Evolutionary conservation across 2,113 vertebrate genomes (phyloP).

Genomic region (Brienomyrus brachyistius): DNA sequence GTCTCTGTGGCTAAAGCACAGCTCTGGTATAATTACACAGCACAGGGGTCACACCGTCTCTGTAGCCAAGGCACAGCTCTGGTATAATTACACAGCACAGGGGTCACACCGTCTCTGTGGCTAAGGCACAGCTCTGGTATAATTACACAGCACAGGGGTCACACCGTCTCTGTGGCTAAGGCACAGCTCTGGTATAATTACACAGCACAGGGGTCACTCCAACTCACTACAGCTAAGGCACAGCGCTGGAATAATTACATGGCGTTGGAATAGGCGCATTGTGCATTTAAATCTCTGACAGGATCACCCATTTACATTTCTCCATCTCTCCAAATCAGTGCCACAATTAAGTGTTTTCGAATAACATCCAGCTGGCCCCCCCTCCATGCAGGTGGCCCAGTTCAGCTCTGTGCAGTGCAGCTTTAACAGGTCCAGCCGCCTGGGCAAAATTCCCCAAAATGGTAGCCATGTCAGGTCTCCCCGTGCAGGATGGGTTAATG

Average conservation of each 20-base stretch:
- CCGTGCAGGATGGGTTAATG: background rate
- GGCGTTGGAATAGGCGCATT: background rate
- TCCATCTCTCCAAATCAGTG: background rate
- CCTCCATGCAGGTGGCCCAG: background rate
- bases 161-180: too few relatives aligned
- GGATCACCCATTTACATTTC: background rate
- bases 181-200: too few relatives aligned
- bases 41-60: background rate
- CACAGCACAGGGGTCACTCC: too few relatives aligned
- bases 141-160: too few relatives aligned
- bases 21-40: background rate
- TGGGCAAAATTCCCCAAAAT: background rate
- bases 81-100: background rate
- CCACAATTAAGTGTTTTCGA: constrained; percentile 9
- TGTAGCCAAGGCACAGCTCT: background rate
- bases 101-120: background rate
- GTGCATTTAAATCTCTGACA: background rate
- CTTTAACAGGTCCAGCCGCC: constrained; percentile 7
- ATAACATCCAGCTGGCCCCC: background rate
- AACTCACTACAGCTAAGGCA: too few relatives aligned
- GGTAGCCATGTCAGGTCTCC: background rate
- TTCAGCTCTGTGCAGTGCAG: background rate
- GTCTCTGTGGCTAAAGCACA: background rate
- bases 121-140: too few relatives aligned
- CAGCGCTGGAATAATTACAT: background rate